Evolutionary conservation across 2,888 invertebrate genomes (phyloP), one percentile per base, ranked within the genome.

Genomic region (Drosophila meridionalis): DNA sequence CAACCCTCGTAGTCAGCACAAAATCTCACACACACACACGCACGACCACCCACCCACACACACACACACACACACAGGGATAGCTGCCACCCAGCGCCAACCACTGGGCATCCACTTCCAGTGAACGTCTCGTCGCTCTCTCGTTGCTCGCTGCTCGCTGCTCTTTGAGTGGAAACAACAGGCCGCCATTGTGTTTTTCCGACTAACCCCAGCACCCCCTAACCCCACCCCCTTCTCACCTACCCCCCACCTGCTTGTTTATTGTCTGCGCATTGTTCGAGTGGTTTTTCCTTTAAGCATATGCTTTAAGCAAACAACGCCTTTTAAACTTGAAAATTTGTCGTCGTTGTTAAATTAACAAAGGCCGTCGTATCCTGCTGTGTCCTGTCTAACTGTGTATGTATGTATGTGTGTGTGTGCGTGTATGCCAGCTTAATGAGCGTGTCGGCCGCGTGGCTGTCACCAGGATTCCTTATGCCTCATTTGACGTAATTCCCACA

Each of bases 231-330:
- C 12, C 11, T 40, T 7, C 7, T 20, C 28, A 28, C 12, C 11
- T 40, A 4, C 7, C 14, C 40, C 34, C 26, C 36, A 32, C 55
- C 58, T 52, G 57, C 80, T 76, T 88, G 86, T 77, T 88, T 88
- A 83, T 90, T 89, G 89, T 89, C 84, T 85, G 84, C 82, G 73
- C 80, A 50, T 72, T 87, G 89, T 85, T 87, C n/a, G 89, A 89
- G 89, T 84, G 87, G 76, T 87, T 88, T 80, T 84, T 79, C 82
- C 78, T 81, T 73, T 67, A 87, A 87, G 73, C 86, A 90, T 89
- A 86, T 86, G 90, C 86, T 86, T 80, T 77, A 78, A 82, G 73
- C 80, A 82, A 87, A 80, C 87, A 75, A 77, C 75, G 82, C 73
- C 89, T 84, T 82, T 86, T 86, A 89, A 86, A 86, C 89, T 86